Percentiles rank a stretch among this genome's conserved stretches.
phyloP scores from a whole-genome alignment of 2,888 invertebrate species.

The Brachyopa scutellaris region DNA sequence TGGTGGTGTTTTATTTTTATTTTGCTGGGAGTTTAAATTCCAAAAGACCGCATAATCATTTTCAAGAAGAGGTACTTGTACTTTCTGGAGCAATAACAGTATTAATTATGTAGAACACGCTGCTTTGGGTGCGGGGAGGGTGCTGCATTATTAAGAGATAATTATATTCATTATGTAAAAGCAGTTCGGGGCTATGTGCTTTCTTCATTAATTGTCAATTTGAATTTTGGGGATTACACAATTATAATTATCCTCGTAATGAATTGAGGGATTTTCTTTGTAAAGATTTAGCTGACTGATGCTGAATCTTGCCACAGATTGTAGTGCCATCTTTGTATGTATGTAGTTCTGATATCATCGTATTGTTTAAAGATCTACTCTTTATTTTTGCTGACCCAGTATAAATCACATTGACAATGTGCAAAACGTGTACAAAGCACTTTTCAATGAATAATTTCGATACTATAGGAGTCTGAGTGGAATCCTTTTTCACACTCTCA shows the following conservation, averaged over 20 bases:
- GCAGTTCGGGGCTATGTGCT: not conserved
- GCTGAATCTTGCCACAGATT: no score
- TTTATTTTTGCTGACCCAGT: constrained; percentile 64
- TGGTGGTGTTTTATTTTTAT: constrained; percentile 1
- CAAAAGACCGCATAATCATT: not conserved
- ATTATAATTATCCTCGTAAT: no score
- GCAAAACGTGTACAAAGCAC: constrained; percentile 9
- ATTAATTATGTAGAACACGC: constrained; percentile 16
- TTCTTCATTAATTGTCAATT: not conserved
- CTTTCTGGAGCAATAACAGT: constrained; percentile 2
- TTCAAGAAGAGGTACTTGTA: not conserved
- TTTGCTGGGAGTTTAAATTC: not conserved
- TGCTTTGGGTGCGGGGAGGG: no score
- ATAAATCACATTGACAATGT: constrained; percentile 53
- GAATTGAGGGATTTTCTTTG: no score
- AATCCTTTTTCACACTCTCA: constrained; percentile 57
- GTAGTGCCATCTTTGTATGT: no score
- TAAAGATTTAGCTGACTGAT: no score
- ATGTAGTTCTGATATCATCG: no score
- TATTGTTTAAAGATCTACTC: no score
- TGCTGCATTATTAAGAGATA: constrained; percentile 36
- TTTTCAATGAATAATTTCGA: constrained; percentile 60
- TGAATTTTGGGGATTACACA: not conserved
- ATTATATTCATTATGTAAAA: constrained; percentile 13
- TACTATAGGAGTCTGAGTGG: constrained; percentile 56